A percentile compares a stretch with the other conserved stretches of the same genome.
These are phyloP conservation scores for Cinclus mexicanus DNA, from an alignment of 2,113 vertebrate genomes.

Conservation along the genomic window DNA sequence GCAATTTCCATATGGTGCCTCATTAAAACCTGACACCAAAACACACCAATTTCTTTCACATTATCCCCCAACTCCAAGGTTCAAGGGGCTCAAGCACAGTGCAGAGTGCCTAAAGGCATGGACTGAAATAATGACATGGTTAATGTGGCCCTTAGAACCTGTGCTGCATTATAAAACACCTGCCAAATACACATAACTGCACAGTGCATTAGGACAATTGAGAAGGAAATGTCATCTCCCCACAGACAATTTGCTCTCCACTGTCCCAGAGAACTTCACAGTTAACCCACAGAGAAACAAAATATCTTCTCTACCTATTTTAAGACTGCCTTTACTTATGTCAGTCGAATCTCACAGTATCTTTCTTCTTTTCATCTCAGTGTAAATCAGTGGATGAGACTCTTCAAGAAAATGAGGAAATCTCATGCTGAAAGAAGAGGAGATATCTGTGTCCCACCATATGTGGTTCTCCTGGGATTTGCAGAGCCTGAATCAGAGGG, in stretches of 20 bases:
- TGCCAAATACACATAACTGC: background rate
- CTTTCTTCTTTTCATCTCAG: background rate
- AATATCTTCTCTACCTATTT: background rate
- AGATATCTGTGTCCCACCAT: background rate
- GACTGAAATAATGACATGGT: background rate
- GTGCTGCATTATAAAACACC: background rate
- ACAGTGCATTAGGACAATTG: background rate
- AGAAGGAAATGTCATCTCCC: background rate
- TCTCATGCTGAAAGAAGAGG: background rate
- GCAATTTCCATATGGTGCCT: background rate
- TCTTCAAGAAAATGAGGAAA: background rate
- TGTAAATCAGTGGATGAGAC: background rate
- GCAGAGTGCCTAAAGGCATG: background rate
- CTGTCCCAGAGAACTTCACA: background rate
- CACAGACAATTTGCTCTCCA: background rate
- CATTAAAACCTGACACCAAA: background rate
- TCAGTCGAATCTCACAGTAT: background rate
- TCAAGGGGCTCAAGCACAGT: background rate
- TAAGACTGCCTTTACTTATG: background rate
- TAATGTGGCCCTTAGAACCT: background rate
- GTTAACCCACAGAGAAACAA: background rate
- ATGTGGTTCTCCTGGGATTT: background rate
- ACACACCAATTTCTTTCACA: background rate
- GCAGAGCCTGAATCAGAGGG: background rate
- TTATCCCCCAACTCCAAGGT: background rate